These are phyloP conservation scores for Edolisoma coerulescens DNA, from an alignment of 2,113 vertebrate species.

Conservation along the genomic window DNA sequence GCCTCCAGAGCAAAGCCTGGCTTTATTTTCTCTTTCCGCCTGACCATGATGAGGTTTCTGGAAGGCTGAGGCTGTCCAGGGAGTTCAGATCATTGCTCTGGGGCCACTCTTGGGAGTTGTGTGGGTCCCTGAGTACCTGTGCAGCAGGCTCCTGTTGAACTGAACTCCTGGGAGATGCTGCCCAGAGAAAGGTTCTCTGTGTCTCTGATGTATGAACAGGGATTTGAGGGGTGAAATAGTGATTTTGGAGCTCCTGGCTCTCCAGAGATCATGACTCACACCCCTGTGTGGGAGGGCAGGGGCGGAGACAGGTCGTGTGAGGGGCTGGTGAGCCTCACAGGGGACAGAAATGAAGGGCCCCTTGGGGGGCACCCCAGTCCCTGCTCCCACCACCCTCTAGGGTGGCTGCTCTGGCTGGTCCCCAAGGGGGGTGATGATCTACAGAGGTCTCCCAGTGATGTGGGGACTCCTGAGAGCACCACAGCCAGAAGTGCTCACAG, in stretches of 20 bases:
- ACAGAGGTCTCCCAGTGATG: rapidly evolving
- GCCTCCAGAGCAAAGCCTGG: background rate
- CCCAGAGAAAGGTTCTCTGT: background rate
- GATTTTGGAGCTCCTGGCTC: background rate
- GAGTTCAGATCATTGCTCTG: background rate
- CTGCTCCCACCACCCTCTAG: background rate
- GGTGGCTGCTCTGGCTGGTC: rapidly evolving
- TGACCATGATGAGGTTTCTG: rapidly evolving
- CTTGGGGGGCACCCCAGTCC: background rate
- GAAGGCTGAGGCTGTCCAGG: background rate
- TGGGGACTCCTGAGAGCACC: background rate
- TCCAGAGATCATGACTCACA: background rate
- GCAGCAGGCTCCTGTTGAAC: background rate
- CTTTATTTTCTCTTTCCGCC: rapidly evolving
- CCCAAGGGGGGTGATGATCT: background rate
- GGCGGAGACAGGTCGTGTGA: rapidly evolving
- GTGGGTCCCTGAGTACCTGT: background rate
- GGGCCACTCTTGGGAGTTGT: background rate
- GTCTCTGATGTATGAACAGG: background rate
- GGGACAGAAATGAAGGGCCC: background rate
- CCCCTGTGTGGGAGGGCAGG: background rate
- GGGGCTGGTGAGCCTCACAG: background rate
- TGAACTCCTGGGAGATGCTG: background rate
- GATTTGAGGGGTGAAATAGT: rapidly evolving
- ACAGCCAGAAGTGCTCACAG: background rate